These are phyloP conservation scores for Glaucopsyche alexis DNA, from an alignment of 2,888 invertebrate genomes.

Conservation along the genomic window DNA sequence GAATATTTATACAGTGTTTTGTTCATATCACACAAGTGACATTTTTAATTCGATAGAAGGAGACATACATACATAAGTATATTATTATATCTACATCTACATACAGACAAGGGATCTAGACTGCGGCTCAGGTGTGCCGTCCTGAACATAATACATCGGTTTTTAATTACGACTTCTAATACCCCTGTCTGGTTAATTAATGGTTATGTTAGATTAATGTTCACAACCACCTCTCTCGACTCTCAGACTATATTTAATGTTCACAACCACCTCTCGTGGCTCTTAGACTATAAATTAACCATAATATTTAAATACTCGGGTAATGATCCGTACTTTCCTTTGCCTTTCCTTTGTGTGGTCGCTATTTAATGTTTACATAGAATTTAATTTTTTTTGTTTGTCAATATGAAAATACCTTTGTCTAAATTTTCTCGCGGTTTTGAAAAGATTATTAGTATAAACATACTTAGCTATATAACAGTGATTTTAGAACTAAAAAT, in stretches of 20 bases:
- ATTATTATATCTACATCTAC: neutral
- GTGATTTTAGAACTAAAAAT: neutral
- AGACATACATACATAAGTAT: neutral
- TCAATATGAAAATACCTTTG: no score
- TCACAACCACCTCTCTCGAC: constrained; percentile 17
- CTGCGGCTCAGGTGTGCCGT: constrained; percentile 14
- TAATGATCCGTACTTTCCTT: neutral
- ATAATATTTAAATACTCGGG: neutral
- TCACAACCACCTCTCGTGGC: neutral
- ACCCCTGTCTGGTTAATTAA: constrained; percentile 18
- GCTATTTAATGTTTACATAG: no score
- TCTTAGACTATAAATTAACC: neutral
- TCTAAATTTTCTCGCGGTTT: no score
- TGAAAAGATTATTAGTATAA: no score
- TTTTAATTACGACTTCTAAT: constrained; percentile 22
- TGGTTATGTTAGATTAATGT: constrained; percentile 19
- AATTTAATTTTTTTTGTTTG: no score
- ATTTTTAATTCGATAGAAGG: no score
- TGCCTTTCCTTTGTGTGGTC: neutral
- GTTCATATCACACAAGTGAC: no score
- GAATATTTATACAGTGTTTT: no score
- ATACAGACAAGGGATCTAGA: constrained; percentile 4
- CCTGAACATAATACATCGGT: constrained; percentile 19
- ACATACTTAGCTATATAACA: neutral
- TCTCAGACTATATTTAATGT: constrained; percentile 13